A percentile compares a stretch with the other conserved stretches of the same genome.
Evolutionary conservation across 2,113 vertebrate genomes (phyloP).

Genomic region (Trichomycterus rosablanca): DNA sequence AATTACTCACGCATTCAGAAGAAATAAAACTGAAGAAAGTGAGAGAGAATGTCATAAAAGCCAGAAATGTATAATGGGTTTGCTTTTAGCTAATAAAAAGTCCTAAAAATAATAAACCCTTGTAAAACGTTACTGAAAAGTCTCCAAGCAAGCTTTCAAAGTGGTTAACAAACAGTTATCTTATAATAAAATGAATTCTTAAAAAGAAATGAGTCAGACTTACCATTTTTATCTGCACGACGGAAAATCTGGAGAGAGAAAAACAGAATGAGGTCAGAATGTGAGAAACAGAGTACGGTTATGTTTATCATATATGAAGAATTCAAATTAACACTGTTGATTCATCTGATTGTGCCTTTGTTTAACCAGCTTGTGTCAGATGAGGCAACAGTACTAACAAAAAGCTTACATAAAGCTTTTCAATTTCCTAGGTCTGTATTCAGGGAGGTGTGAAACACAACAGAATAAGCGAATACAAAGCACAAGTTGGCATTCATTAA

Average conservation of each 20-base stretch:
- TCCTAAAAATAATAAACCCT: too few species aligned
- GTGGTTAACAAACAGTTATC: neutral
- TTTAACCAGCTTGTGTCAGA: too few species aligned
- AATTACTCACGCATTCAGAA: slow-evolving; percentile 3
- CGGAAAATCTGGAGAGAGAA: slow-evolving; percentile 67
- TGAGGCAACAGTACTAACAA: too few species aligned
- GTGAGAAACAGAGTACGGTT: too few species aligned
- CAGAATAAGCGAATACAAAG: too few species aligned
- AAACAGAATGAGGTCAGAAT: slow-evolving; percentile 24
- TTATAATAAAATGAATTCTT: neutral
- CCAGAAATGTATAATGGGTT: neutral
- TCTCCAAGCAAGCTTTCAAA: neutral
- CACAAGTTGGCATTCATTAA: too few species aligned
- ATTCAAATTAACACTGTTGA: too few species aligned
- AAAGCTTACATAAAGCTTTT: too few species aligned
- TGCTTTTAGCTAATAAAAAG: neutral
- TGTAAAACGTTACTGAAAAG: neutral
- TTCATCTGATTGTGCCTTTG: too few species aligned
- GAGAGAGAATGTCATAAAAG: neutral
- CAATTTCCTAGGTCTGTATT: too few species aligned
- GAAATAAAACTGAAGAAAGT: neutral
- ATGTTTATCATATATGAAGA: too few species aligned
- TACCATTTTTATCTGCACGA: slow-evolving; percentile 73
- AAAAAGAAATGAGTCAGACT: slow-evolving; percentile 42
- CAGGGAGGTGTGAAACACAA: too few species aligned